Conservation (phyloP, 2,888 invertebrate genomes). For the Nasonovia ribisnigri region DNA sequence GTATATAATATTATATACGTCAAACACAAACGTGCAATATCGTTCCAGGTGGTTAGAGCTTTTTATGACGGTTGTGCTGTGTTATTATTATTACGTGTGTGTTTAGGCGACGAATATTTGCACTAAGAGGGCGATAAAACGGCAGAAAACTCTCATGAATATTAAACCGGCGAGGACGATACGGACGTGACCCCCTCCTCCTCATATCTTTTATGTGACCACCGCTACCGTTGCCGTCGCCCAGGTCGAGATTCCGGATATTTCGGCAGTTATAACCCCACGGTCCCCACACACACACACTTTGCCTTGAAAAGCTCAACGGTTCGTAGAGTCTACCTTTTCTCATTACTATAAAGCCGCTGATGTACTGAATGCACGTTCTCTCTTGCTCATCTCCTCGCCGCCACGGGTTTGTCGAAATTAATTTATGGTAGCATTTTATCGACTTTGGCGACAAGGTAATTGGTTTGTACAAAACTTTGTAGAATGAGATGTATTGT, state of each 20-base stretch:
- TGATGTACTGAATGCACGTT: not conserved
- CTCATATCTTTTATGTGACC: slow-evolving; percentile 42
- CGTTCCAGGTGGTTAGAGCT: slow-evolving; percentile 56
- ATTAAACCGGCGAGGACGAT: slow-evolving; percentile 47
- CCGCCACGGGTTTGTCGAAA: not conserved
- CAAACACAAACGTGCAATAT: slow-evolving; percentile 51
- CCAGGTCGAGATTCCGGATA: slow-evolving; percentile 47
- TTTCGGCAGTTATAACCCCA: slow-evolving; percentile 39
- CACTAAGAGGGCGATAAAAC: slow-evolving; percentile 63
- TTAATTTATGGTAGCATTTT: not conserved
- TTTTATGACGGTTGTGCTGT: slow-evolving; percentile 48
- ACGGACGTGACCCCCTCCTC: slow-evolving; percentile 48
- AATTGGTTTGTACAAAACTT: not conserved
- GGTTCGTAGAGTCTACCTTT: not conserved
- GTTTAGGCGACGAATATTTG: slow-evolving; percentile 63
- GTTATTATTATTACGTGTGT: slow-evolving; percentile 60
- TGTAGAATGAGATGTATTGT: not conserved
- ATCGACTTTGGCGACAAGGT: not conserved
- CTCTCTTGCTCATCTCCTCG: not conserved
- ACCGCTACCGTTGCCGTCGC: not conserved
- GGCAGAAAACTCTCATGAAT: slow-evolving; percentile 62
- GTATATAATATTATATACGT: slow-evolving; percentile 9
- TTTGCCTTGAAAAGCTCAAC: slow-evolving; percentile 11
- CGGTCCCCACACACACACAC: not conserved
- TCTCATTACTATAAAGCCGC: slow-evolving; percentile 34